phyloP scores from a whole-genome alignment of 2,797 vertebrate genomes.

The Jordanella pulchra region DNA sequence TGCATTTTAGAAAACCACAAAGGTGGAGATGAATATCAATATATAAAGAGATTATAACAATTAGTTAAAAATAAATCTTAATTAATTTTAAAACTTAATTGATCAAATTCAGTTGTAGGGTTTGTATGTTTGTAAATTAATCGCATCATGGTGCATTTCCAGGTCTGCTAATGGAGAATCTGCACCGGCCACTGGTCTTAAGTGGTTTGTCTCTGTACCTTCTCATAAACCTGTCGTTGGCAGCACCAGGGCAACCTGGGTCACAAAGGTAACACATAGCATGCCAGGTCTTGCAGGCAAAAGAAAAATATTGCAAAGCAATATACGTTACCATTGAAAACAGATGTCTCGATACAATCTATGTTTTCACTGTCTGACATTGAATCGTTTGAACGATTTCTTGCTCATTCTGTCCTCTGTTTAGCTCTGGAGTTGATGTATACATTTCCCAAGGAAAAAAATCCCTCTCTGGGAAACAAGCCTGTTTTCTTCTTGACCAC shows the following conservation, averaged over 20 bases:
- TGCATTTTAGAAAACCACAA: not conserved
- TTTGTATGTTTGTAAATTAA: not conserved
- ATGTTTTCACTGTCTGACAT: not conserved
- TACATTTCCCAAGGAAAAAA: not conserved
- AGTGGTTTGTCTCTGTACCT: slow-evolving; percentile 49
- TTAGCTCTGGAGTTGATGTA: no score
- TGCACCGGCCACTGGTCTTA: slow-evolving; percentile 34
- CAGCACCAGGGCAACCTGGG: slow-evolving; percentile 65
- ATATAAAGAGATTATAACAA: not conserved
- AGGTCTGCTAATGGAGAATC: slow-evolving; percentile 48
- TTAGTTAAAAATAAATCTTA: not conserved
- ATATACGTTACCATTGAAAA: not conserved
- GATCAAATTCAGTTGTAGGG: not conserved
- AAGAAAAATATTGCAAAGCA: not conserved
- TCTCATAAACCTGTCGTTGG: slow-evolving; percentile 49
- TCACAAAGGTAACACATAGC: slow-evolving; percentile 49
- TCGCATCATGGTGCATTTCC: slow-evolving; percentile 1
- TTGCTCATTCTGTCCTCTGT: no score
- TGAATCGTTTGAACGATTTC: not conserved
- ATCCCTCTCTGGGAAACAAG: not conserved
- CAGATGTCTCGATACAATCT: no score
- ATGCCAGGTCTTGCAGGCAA: not conserved
- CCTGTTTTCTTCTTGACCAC: no score
- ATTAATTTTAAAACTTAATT: no score
- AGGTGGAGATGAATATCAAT: not conserved